A percentile compares a stretch with the other conserved stretches of the same genome.
These are phyloP conservation scores for Phengaris arion DNA, from an alignment of 2,888 invertebrate species.

Conservation along the genomic window DNA sequence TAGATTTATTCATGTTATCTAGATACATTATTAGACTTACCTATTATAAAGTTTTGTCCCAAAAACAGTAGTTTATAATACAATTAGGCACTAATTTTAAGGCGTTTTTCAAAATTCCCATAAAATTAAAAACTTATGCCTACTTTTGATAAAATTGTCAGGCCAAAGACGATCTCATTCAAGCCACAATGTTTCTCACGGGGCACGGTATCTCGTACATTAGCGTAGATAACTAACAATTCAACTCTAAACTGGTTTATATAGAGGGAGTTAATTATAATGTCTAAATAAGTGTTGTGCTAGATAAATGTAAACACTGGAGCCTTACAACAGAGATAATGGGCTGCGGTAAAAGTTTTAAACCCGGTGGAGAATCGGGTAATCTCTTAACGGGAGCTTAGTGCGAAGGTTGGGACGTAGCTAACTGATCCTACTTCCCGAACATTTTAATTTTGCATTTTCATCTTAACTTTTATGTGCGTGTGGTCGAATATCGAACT, in stretches of 20 bases:
- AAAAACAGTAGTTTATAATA: too few relatives aligned
- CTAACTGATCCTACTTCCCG: conserved; percentile 26
- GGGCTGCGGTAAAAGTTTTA: conserved; percentile 53
- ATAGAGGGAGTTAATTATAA: conserved; percentile 18
- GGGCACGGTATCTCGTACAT: neutral
- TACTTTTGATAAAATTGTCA: neutral
- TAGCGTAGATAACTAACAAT: neutral
- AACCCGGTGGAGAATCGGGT: conserved; percentile 59
- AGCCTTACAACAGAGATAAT: conserved; percentile 54
- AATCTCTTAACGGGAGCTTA: conserved; percentile 57
- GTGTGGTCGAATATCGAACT: neutral
- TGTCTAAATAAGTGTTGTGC: conserved; percentile 13
- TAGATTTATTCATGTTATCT: neutral
- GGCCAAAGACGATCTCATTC: neutral
- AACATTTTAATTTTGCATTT: conserved; percentile 5
- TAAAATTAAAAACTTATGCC: too few relatives aligned
- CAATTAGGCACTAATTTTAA: too few relatives aligned
- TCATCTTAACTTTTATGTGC: neutral
- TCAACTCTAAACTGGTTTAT: conserved; percentile 6
- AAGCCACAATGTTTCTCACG: neutral
- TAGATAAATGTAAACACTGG: conserved; percentile 38
- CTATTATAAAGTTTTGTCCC: too few relatives aligned
- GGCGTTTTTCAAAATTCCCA: too few relatives aligned
- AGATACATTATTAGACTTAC: too few relatives aligned
- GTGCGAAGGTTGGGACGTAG: conserved; percentile 41